phyloP scores from a whole-genome alignment of 2,113 vertebrate genomes.

The Pongo abelii region DNA sequence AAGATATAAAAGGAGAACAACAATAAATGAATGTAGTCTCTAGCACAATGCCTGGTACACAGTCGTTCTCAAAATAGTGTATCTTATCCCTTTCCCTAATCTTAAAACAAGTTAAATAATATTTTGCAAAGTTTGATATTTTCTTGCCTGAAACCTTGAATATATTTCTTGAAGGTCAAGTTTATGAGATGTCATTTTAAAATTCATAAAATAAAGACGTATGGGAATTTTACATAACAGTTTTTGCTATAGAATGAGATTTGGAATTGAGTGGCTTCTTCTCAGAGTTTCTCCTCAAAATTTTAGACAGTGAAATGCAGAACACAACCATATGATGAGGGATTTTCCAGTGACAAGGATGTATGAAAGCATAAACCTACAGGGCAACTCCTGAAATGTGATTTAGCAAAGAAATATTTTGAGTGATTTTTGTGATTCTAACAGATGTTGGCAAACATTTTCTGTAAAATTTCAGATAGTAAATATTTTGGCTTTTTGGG shows the following conservation, averaged over 20 bases:
- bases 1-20: neutral
- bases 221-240: neutral
- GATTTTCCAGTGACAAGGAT: neutral
- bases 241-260: neutral
- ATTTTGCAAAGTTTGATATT: neutral
- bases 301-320: neutral
- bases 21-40: neutral
- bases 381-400: too few species aligned
- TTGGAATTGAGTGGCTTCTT: neutral
- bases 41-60: neutral
- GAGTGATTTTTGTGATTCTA: neutral
- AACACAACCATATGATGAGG: neutral
- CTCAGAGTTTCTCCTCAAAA: neutral
- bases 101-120: neutral
- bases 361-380: neutral
- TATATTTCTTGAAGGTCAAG: neutral
- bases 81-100: neutral
- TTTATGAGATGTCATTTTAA: neutral
- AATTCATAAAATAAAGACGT: neutral
- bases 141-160: neutral
- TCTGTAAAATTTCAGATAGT: neutral
- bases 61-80: neutral
- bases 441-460: neutral
- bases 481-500: neutral
- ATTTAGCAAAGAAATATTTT: neutral